Percentiles rank a stretch among this genome's conserved stretches.
Conservation (phyloP, 2,797 vertebrate species). For the Anableps anableps region DNA sequence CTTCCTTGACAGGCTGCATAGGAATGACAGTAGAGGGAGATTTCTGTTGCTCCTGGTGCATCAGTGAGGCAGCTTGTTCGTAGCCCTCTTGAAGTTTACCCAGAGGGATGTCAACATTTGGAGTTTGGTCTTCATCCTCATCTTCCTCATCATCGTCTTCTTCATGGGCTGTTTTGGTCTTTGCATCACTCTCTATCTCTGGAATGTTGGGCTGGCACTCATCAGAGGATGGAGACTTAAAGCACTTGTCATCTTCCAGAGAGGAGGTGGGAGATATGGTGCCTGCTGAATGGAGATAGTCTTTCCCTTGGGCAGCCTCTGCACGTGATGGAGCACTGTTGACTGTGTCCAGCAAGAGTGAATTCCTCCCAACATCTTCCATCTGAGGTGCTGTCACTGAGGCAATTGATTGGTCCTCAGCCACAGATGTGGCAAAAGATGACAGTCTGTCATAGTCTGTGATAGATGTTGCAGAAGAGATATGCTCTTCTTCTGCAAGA, state of each 20-base stretch:
- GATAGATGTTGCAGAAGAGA: slow-evolving; percentile 98
- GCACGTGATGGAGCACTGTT: slow-evolving; percentile 91
- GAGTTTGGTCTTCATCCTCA: slow-evolving; percentile 85
- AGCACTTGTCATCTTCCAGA: slow-evolving; percentile 97
- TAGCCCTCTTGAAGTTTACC: slow-evolving; percentile 87
- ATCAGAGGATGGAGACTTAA: slow-evolving; percentile 96
- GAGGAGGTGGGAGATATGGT: slow-evolving; percentile 99
- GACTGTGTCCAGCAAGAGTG: slow-evolving; percentile 89
- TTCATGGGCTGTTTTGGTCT: slow-evolving; percentile 71
- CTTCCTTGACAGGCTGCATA: slow-evolving; percentile 55
- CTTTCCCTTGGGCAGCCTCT: slow-evolving; percentile 91
- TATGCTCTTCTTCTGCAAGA: slow-evolving; percentile 96
- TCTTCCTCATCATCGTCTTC: slow-evolving; percentile 89
- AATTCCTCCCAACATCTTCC: slow-evolving; percentile 92
- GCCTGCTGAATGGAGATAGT: slow-evolving; percentile 95
- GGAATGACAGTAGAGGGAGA: slow-evolving; percentile 48
- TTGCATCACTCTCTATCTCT: slow-evolving; percentile 80
- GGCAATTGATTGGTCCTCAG: slow-evolving; percentile 96
- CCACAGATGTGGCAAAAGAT: slow-evolving; percentile 95
- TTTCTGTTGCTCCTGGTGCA: slow-evolving; percentile 78
- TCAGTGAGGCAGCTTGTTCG: slow-evolving; percentile 67
- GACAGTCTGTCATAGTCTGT: slow-evolving; percentile 98
- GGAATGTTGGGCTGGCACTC: slow-evolving; percentile 87
- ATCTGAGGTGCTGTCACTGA: slow-evolving; percentile 94
- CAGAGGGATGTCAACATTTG: slow-evolving; percentile 84